Evolutionary conservation across 2,888 invertebrate genomes (phyloP), one percentile per base, ranked within the genome.

Genomic region (Xylophagus ater): DNA sequence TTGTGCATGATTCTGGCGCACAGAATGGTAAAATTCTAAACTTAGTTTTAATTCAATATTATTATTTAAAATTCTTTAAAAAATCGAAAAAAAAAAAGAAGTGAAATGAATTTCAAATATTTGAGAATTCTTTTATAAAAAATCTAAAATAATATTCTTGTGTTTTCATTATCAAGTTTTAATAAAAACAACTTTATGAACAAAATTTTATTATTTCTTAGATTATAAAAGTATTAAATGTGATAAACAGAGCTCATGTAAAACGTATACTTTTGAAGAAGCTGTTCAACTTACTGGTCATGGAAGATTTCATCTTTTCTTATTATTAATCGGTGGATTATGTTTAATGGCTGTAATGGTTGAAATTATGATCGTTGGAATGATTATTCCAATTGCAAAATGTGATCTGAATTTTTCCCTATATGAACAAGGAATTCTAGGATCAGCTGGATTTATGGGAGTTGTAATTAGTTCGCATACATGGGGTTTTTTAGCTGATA

Each of bases 401-500:
- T 81, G 80, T 48, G 80, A 80, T 56, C 60, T 81, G 19, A 54
- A 68, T 2, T 65, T 81, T n/a, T 67, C 70, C n/a, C 55, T 76
- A 36, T 57, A 66, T 10, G 69, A 76, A 49, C 71, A 78, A 49
- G 78, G 79, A 0, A 63, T 77, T 54, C 58, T 81, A 1, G 73
- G 74, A 8, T 76, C 78, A 3, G 71, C 76, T 34, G 76, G 76
- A 2, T 80, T 78, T 51, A 57, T 77, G 41, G 80, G 81, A 47
- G 76, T 81, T 23, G 76, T 78, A 19, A 50, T 78, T 17, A 85
- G 85, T 36, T 80, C 84, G 0, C 80, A 81, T 62, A 62, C 84
- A 37, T 84, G 87, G 84, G 87, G 88, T 28, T 73, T 78, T 47
- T 58, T 85, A 45, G 82, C 85, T 0, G 88, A 89, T 60, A 75